phyloP scores from a whole-genome alignment of 2,113 vertebrate species.

The Lonchura striata region DNA sequence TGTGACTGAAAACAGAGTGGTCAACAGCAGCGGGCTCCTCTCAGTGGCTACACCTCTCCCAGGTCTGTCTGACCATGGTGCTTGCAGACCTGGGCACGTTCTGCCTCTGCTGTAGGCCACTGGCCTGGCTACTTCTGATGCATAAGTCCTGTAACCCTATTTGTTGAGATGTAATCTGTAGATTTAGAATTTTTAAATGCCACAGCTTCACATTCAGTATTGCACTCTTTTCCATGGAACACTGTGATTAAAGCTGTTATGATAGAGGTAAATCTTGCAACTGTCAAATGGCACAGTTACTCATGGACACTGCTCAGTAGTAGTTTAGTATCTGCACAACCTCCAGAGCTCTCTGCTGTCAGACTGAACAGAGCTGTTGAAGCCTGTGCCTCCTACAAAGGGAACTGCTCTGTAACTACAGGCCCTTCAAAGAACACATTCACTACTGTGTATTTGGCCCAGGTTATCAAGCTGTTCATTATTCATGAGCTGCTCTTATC shows the following conservation, averaged over 20 bases:
- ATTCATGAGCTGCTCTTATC: constrained; percentile 11
- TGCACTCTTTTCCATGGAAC: background rate
- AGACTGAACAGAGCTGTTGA: background rate
- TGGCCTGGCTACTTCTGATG: background rate
- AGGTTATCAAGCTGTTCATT: constrained; percentile 4
- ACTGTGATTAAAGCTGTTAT: background rate
- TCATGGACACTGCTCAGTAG: background rate
- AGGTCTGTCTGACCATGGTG: accelerated
- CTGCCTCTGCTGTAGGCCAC: background rate
- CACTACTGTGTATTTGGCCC: background rate
- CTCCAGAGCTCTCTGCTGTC: background rate
- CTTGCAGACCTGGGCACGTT: background rate
- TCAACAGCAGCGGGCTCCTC: background rate
- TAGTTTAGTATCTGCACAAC: background rate
- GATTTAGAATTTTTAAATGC: background rate
- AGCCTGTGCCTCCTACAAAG: background rate
- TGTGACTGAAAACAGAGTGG: background rate
- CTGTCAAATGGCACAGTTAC: background rate
- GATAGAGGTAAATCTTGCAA: background rate
- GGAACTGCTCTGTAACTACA: background rate
- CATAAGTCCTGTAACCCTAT: background rate
- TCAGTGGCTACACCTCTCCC: background rate
- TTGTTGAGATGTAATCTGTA: background rate
- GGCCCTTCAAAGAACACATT: background rate
- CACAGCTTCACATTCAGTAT: background rate